Conservation (phyloP, 2,797 vertebrate genomes). For the Holocentrus rufus region DNA sequence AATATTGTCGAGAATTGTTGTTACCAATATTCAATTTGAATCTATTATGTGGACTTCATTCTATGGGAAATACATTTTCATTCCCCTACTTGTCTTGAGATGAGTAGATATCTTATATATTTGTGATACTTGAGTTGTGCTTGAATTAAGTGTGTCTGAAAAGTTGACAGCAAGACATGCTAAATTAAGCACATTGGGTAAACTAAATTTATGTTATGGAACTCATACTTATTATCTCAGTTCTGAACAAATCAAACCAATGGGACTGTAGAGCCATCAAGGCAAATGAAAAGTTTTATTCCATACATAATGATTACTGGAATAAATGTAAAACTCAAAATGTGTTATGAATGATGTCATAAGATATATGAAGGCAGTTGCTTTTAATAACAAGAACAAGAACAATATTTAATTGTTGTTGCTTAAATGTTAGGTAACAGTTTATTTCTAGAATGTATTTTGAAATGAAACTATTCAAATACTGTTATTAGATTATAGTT, state of each 20-base stretch:
- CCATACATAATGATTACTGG: slow-evolving; percentile 6
- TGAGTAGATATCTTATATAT: neutral
- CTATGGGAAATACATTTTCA: slow-evolving; percentile 7
- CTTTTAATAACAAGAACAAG: slow-evolving; percentile 22
- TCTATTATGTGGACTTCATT: slow-evolving; percentile 14
- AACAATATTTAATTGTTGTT: slow-evolving; percentile 6
- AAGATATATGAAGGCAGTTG: slow-evolving; percentile 6
- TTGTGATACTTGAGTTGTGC: slow-evolving; percentile 4
- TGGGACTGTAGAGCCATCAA: neutral
- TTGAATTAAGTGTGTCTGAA: neutral
- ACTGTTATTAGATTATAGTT: neutral
- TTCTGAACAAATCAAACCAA: slow-evolving; percentile 1
- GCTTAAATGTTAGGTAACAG: neutral
- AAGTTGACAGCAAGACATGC: slow-evolving; percentile 13
- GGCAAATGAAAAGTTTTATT: slow-evolving; percentile 11
- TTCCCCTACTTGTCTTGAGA: neutral
- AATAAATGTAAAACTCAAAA: slow-evolving; percentile 14
- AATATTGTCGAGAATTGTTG: slow-evolving; percentile 27
- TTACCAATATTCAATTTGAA: slow-evolving; percentile 22
- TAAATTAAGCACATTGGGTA: slow-evolving; percentile 13
- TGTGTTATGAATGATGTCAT: slow-evolving; percentile 2
- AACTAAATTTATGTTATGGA: neutral
- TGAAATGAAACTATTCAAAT: slow-evolving; percentile 11
- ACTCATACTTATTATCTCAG: slow-evolving; percentile 10
- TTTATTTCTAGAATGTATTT: slow-evolving; percentile 4